Percentiles rank a stretch among this genome's conserved stretches.
Evolutionary conservation across 1,140 invertebrate species (phyloP).

Genomic region (Drosophila neocordata): DNA sequence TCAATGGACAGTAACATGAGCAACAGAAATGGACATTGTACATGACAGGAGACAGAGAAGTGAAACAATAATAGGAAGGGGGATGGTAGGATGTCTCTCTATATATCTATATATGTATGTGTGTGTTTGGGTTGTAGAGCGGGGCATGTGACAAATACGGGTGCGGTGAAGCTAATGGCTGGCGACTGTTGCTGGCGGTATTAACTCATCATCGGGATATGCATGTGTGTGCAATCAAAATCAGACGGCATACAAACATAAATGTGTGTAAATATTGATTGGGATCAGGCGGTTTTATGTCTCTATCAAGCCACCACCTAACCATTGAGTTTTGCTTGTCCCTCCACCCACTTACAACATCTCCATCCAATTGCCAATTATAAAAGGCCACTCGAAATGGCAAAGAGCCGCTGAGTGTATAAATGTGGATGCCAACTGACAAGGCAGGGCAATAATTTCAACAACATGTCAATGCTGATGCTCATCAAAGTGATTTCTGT

Average conservation of each 20-base stretch:
- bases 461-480: constrained; percentile 74
- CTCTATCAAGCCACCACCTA: constrained; percentile 1
- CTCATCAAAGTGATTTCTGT: constrained; percentile 75
- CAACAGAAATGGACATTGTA: constrained; percentile 43
- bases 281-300: constrained; percentile 6
- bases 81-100: constrained; percentile 3
- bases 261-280: constrained; percentile 23
- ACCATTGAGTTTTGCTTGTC: too few relatives aligned
- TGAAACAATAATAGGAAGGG: constrained; percentile 6
- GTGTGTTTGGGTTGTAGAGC: constrained; percentile 17
- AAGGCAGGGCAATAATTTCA: constrained; percentile 75
- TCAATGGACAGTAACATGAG: constrained; percentile 57
- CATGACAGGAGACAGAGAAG: constrained; percentile 53
- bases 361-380: constrained; percentile 60
- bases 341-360: constrained; percentile 20
- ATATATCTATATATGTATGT: too few relatives aligned
- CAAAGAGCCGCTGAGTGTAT: constrained; percentile 56
- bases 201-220: constrained; percentile 64
- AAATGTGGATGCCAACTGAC: constrained; percentile 69
- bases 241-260: constrained; percentile 14
- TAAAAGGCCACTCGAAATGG: constrained; percentile 53
- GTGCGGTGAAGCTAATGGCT: constrained; percentile 51
- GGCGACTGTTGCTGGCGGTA: constrained; percentile 46
- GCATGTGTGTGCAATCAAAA: constrained; percentile 23
- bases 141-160: constrained; percentile 3